These are phyloP conservation scores for Zaprionus nigranus DNA, from an alignment of 1,140 invertebrate species.

Conservation along the genomic window DNA sequence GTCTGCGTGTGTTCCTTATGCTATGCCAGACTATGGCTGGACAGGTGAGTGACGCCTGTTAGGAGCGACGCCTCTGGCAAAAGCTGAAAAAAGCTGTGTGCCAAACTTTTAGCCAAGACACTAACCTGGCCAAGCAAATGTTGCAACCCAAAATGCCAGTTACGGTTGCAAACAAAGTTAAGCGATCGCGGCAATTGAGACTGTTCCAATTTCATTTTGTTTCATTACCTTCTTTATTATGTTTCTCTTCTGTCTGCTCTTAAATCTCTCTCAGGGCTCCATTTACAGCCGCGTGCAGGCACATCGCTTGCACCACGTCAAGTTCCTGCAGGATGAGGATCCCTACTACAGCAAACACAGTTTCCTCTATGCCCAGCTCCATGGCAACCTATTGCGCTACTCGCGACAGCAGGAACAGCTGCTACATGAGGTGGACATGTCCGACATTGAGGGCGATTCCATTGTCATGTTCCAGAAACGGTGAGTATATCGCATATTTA, in stretches of 20 bases:
- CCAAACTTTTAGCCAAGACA: constrained; percentile 41
- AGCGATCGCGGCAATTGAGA: neutral
- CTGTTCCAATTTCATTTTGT: constrained; percentile 1
- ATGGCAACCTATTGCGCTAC: constrained; percentile 88
- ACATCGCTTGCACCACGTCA: constrained; percentile 96
- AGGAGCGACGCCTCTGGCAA: constrained; percentile 4
- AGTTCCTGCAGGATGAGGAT: constrained; percentile 94
- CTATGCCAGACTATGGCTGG: constrained; percentile 92
- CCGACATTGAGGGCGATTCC: constrained; percentile 93
- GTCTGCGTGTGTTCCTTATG: constrained; percentile 91
- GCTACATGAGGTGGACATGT: constrained; percentile 91
- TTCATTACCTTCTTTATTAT: neutral
- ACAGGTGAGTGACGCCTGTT: constrained; percentile 87
- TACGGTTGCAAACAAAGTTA: neutral
- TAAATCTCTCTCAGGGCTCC: constrained; percentile 85
- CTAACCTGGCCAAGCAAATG: constrained; percentile 31
- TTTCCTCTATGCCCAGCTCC: constrained; percentile 93
- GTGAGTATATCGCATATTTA: constrained; percentile 59
- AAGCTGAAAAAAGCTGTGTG: constrained; percentile 1
- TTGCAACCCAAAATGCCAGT: constrained; percentile 20
- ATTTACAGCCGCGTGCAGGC: constrained; percentile 92
- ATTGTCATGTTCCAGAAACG: constrained; percentile 94
- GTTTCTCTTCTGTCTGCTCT: neutral
- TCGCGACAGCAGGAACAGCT: constrained; percentile 90
- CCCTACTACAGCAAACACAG: constrained; percentile 95